Conservation (phyloP, 2,113 vertebrate species). For the Austrofundulus limnaeus region DNA sequence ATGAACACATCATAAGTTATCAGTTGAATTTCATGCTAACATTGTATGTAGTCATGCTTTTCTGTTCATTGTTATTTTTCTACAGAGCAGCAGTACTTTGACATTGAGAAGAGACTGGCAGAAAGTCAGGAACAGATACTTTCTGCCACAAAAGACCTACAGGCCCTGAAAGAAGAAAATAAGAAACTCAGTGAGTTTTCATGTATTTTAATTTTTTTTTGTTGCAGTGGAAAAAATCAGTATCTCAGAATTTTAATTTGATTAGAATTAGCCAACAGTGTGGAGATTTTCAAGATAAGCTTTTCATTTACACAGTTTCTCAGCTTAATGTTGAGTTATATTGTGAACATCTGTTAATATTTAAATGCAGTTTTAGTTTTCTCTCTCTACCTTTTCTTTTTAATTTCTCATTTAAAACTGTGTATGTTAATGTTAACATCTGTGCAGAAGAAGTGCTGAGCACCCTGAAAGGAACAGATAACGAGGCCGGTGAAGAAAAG, state of each 20-base stretch:
- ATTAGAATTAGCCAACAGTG: no score
- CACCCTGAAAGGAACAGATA: constrained; percentile 84
- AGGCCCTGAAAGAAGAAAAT: constrained; percentile 84
- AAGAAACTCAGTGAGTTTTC: constrained; percentile 85
- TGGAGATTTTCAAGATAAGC: no score
- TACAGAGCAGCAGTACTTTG: constrained; percentile 94
- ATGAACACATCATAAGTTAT: background rate
- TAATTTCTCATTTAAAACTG: background rate
- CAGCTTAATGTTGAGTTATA: no score
- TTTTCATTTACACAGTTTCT: no score
- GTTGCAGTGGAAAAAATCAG: no score
- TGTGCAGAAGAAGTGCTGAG: constrained; percentile 85
- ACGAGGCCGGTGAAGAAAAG: constrained; percentile 83
- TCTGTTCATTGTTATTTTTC: background rate
- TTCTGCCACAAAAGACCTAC: constrained; percentile 85
- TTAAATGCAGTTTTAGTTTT: background rate
- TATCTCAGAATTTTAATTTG: no score
- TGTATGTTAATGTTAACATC: constrained; percentile 3
- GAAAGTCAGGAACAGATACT: constrained; percentile 91
- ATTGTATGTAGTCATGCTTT: background rate
- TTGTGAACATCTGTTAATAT: background rate
- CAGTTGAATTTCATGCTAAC: background rate
- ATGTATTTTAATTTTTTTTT: background rate
- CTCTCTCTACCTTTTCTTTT: background rate
- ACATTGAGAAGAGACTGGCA: constrained; percentile 89